Evolutionary conservation across 2,888 invertebrate species (phyloP).

Genomic region (Cerceris ruficornis): DNA sequence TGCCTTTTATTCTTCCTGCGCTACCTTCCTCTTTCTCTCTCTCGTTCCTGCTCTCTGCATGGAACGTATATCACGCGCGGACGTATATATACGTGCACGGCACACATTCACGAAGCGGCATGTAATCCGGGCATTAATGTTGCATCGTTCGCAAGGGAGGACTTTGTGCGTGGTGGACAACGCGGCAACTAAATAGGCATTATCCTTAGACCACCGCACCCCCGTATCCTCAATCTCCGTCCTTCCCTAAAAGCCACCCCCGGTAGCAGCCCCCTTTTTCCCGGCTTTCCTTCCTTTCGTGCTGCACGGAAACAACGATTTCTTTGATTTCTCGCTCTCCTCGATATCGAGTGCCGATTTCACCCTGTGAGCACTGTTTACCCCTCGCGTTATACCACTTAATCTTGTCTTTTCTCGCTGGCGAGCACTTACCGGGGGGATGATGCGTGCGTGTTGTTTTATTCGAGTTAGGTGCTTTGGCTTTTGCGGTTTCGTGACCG

Average conservation of each 20-base stretch:
- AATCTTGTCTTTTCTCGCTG: neutral
- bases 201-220: conserved; percentile 54
- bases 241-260: conserved; percentile 32
- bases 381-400: neutral
- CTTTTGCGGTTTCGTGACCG: too few species aligned
- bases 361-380: neutral
- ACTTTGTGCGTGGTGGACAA: conserved; percentile 61
- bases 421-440: too few species aligned
- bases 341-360: neutral
- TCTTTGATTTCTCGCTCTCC: conserved; percentile 19
- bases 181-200: conserved; percentile 70
- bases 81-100: neutral
- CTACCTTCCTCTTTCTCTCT: too few species aligned
- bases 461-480: too few species aligned
- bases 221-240: conserved; percentile 29
- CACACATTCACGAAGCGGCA: conserved; percentile 51
- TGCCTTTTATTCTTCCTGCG: conserved; percentile 33
- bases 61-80: neutral
- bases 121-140: conserved; percentile 76
- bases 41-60: neutral
- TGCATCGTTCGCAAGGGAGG: conserved; percentile 69
- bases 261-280: conserved; percentile 18
- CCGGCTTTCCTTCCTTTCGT: conserved; percentile 28
- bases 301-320: conserved; percentile 33
- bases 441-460: too few species aligned